Conservation (phyloP, 2,888 invertebrate genomes). For the Argyra leucocephala region DNA sequence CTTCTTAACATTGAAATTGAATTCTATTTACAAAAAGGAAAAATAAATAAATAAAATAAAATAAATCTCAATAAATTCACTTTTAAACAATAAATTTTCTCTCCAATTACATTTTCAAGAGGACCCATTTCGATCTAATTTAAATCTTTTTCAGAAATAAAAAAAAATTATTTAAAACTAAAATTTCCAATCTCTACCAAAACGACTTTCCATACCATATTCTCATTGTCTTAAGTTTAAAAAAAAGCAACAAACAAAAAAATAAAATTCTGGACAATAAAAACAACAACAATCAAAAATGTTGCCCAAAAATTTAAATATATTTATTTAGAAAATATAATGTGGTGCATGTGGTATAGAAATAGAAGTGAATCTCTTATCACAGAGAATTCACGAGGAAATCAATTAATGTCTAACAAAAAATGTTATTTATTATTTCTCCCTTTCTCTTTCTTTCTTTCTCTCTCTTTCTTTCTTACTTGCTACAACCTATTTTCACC, state of each 20-base stretch:
- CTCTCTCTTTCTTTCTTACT: no score
- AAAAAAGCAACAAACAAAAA: no score
- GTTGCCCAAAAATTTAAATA: background rate
- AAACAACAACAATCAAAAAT: background rate
- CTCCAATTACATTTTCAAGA: background rate
- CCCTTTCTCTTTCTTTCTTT: no score
- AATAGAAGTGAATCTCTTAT: background rate
- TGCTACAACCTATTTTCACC: no score
- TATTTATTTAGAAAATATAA: no score
- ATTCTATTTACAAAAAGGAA: no score
- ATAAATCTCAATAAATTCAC: background rate
- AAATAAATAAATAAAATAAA: no score
- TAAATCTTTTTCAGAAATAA: background rate
- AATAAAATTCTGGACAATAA: background rate
- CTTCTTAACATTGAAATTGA: no score
- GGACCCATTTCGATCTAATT: no score
- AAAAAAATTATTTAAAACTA: background rate
- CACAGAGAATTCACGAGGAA: background rate
- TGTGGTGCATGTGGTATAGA: background rate
- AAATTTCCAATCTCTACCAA: background rate
- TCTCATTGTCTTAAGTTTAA: no score
- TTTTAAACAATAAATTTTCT: background rate
- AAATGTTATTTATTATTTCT: no score
- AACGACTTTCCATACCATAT: no score
- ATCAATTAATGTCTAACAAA: background rate